Conservation (phyloP, 2,888 invertebrate species). For the Phrixothrix hirtus region DNA sequence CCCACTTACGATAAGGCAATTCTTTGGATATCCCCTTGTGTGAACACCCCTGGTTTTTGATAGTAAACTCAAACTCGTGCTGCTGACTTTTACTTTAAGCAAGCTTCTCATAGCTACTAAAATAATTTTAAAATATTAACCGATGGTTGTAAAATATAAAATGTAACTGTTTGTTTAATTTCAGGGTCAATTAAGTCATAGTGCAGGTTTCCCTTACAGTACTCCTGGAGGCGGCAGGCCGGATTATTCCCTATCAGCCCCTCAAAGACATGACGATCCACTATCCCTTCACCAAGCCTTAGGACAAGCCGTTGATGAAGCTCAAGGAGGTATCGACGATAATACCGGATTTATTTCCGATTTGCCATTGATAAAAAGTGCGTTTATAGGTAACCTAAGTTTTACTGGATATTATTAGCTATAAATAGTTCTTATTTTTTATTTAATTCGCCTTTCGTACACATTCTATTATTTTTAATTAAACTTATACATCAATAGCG, state of each 20-base stretch:
- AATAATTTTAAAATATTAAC: no score
- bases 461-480: no score
- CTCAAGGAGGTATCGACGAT: constrained; percentile 74
- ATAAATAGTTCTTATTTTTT: no score
- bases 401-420: no score
- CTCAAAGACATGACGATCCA: constrained; percentile 67
- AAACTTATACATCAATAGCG: no score
- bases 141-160: not conserved
- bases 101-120: constrained; percentile 1
- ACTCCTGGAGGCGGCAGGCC: constrained; percentile 60
- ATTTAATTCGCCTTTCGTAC: no score
- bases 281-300: constrained; percentile 82
- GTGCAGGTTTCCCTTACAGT: constrained; percentile 56
- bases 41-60: constrained; percentile 15
- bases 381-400: constrained; percentile 55
- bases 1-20: constrained; percentile 32
- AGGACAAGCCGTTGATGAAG: constrained; percentile 72
- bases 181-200: constrained; percentile 54
- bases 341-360: constrained; percentile 88
- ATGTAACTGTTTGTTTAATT: not conserved
- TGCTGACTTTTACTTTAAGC: constrained; percentile 6
- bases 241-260: constrained; percentile 51
- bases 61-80: constrained; percentile 15
- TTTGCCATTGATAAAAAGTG: constrained; percentile 87
- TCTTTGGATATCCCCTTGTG: constrained; percentile 31